A percentile compares a stretch with the other conserved stretches of the same genome.
phyloP scores from a whole-genome alignment of 2,797 vertebrate species.

The Paramormyrops hopkinsi region DNA sequence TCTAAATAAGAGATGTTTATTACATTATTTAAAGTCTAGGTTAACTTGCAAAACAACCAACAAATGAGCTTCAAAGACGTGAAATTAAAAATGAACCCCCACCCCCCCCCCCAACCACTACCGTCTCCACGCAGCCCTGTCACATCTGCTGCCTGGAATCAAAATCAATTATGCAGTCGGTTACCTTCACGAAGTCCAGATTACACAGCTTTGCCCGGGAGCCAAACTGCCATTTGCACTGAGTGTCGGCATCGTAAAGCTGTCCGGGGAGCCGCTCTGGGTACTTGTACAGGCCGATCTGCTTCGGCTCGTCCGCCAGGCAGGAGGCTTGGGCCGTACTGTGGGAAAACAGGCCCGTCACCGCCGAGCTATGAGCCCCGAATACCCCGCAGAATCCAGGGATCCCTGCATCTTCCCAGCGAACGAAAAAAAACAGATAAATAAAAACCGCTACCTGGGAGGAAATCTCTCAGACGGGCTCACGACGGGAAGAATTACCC shows the following conservation, averaged over 20 bases:
- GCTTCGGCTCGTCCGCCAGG: conserved; percentile 89
- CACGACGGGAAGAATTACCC: neutral
- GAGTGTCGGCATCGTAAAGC: conserved; percentile 90
- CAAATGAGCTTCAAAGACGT: neutral
- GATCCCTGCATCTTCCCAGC: neutral
- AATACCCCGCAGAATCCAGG: neutral
- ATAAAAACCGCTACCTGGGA: neutral
- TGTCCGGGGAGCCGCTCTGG: conserved; percentile 91
- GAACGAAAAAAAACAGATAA: neutral
- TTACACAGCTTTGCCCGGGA: conserved; percentile 87
- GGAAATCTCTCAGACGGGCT: neutral
- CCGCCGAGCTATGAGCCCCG: neutral
- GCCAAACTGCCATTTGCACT: conserved; percentile 99
- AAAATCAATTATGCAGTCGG: conserved; percentile 17
- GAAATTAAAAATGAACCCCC: neutral
- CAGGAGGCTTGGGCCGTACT: conserved; percentile 96
- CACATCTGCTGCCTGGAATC: neutral
- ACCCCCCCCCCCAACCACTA: neutral
- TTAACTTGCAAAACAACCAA: neutral
- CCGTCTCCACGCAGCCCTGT: neutral
- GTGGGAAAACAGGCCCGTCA: conserved; percentile 38
- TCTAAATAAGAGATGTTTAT: neutral
- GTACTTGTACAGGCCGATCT: conserved; percentile 88
- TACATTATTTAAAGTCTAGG: neutral
- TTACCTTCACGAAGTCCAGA: conserved; percentile 92